These are phyloP conservation scores for Clarias macrocephalus DNA, from an alignment of 2,113 vertebrate species.

Conservation along the genomic window DNA sequence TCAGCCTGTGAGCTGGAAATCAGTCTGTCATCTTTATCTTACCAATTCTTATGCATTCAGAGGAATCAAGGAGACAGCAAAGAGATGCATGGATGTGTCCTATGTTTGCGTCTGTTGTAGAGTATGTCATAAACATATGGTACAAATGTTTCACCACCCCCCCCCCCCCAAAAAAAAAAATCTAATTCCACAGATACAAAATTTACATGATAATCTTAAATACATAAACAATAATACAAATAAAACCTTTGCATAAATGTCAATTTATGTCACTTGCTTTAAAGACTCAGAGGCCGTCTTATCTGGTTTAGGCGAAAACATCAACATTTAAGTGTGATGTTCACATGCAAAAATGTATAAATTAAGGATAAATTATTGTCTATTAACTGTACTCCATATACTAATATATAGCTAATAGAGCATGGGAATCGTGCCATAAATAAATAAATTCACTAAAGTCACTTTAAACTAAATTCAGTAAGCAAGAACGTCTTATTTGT, in stretches of 20 bases:
- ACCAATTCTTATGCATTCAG: background rate
- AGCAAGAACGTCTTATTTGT: background rate
- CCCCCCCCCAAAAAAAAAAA: background rate
- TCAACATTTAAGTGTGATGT: background rate
- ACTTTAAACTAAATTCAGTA: background rate
- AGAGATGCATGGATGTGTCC: background rate
- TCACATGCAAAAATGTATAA: background rate
- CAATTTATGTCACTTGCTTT: background rate
- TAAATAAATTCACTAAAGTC: background rate
- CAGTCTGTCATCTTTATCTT: background rate
- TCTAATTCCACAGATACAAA: background rate
- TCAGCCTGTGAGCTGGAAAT: background rate
- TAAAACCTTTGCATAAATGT: background rate
- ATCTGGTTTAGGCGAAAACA: background rate
- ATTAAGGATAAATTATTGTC: background rate
- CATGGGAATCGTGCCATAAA: too few species aligned
- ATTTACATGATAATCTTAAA: background rate
- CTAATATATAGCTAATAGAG: background rate
- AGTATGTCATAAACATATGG: background rate
- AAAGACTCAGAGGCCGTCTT: background rate
- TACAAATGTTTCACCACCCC: background rate
- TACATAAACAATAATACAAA: constrained; percentile 7
- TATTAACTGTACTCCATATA: background rate
- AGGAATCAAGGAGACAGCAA: background rate
- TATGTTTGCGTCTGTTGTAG: background rate